Evolutionary conservation across 2,797 vertebrate genomes (phyloP).

Genomic region (Lophotriccus pileatus): DNA sequence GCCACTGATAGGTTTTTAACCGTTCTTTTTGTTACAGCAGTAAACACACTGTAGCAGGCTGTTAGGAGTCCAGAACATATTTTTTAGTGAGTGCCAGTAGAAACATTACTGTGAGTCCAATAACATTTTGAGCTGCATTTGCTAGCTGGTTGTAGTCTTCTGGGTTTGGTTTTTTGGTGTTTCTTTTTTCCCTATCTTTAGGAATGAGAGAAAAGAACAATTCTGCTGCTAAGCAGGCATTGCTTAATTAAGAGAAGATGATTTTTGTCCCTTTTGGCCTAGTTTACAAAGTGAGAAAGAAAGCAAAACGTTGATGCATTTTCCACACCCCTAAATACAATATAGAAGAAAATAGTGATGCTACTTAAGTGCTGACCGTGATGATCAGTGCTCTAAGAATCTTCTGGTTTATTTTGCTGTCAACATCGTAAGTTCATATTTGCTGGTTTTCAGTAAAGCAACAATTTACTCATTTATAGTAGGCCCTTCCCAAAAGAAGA

Average conservation of each 20-base stretch:
- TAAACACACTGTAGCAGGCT: constrained; percentile 4
- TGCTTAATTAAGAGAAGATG: neutral
- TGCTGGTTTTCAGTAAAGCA: neutral
- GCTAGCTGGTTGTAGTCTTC: neutral
- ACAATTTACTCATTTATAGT: neutral
- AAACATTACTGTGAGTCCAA: neutral
- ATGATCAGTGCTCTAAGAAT: neutral
- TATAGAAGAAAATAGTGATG: neutral
- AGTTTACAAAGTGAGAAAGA: neutral
- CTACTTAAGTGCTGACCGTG: neutral
- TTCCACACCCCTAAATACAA: neutral
- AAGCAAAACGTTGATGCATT: neutral
- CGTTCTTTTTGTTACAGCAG: constrained; percentile 29
- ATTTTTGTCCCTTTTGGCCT: neutral
- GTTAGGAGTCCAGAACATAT: neutral
- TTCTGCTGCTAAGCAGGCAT: neutral
- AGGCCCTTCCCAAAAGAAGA: neutral
- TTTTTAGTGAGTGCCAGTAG: neutral
- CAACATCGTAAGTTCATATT: neutral
- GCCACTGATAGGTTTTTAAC: constrained; percentile 50
- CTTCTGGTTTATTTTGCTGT: neutral
- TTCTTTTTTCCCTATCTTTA: neutral
- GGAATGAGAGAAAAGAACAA: neutral
- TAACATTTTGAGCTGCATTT: neutral
- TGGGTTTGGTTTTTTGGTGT: neutral